Evolutionary conservation across 2,888 invertebrate species (phyloP).

Genomic region (Trachelus stipa): DNA sequence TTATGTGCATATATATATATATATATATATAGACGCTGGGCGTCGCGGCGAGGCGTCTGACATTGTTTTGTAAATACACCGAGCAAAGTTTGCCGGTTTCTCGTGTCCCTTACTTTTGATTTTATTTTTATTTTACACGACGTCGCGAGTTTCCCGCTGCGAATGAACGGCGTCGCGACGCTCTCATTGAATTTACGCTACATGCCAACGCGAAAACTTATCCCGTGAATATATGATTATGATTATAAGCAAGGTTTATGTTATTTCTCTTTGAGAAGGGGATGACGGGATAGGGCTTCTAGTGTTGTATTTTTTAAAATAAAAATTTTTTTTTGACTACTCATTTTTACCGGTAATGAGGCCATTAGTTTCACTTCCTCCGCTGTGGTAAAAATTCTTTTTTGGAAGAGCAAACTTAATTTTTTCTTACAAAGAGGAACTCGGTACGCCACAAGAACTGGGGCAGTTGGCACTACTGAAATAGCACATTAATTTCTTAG

Average conservation of each 20-base stretch:
- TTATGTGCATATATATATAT: slow-evolving; percentile 5
- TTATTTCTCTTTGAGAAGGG: background rate
- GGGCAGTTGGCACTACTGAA: background rate
- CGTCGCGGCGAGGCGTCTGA: background rate
- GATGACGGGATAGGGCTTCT: background rate
- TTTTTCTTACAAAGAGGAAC: background rate
- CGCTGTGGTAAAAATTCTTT: background rate
- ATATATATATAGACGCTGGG: slow-evolving; percentile 10
- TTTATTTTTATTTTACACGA: background rate
- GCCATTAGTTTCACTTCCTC: background rate
- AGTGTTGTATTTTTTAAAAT: background rate
- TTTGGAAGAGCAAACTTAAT: background rate
- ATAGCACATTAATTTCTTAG: background rate
- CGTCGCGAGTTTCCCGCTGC: background rate
- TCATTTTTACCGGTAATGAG: background rate
- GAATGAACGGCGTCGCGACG: background rate
- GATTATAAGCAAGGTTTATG: slow-evolving; percentile 11
- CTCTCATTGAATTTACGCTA: background rate
- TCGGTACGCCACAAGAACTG: background rate
- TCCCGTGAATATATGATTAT: slow-evolving; percentile 35
- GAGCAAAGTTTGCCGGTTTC: background rate
- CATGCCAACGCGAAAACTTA: slow-evolving; percentile 15
- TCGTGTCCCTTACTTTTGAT: background rate
- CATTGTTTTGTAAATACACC: background rate
- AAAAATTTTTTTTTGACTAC: background rate